Evolutionary conservation across 2,888 invertebrate genomes (phyloP), one percentile per base, ranked within the genome.

Genomic region (Atethmia centrago): DNA sequence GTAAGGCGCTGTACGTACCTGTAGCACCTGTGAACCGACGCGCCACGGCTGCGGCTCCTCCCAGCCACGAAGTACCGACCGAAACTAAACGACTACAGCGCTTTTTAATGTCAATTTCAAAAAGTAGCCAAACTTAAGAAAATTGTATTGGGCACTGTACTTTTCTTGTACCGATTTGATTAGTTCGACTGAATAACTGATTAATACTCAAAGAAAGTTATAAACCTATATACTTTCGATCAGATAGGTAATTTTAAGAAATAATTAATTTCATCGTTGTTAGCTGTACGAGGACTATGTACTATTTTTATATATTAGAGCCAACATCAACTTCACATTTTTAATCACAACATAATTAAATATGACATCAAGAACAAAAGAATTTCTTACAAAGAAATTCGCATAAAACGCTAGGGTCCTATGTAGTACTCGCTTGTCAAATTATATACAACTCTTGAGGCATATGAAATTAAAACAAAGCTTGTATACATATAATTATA

Each of bases 31-130:
- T 16, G 12, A 40, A 8, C n/a, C 51, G 55, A 3, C 19, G 51
- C 42, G 51, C 12, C 49, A 2, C 31, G 45, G 45, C 74, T 8
- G 28, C 21, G 74, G 42, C 80, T 59, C 83, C 83, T 64, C 79
- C 83, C 79, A 40, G 62, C 14, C 67, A 10, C 47, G 19, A 0
- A 21, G 86, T 87, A 85, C 87, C 75, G 84, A 82, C 79, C 85
- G 87, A 71, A 76, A 70, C 74, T 58, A 68, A 81, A 80, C 7
- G 1, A 45, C 36, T n/a, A 9, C 51, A 59, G 21, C 25, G 21
- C 8, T 28, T 42, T 31, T 45, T 21, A 56, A 36, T 40, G n/a
- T 4, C 14, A 45, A 10, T 64, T 64, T 31, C 3, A n/a, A 56
- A 36, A 47, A 36, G 2, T n/a, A 31, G 31, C 5, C 12, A 56